Evolutionary conservation across 2,113 vertebrate genomes (phyloP).

Genomic region (Nicator chloris): DNA sequence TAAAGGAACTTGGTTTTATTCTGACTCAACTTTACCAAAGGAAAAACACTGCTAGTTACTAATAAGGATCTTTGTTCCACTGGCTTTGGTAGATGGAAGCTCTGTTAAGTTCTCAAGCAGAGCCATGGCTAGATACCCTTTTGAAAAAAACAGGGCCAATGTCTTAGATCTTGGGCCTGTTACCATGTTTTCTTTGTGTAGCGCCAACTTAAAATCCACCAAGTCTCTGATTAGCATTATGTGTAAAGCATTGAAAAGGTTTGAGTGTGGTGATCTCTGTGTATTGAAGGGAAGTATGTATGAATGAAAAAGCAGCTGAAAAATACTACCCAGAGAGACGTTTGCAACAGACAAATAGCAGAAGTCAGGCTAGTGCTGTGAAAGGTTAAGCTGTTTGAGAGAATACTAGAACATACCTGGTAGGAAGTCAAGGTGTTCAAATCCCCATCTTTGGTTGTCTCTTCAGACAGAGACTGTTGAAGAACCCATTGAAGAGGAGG

Average conservation of each 20-base stretch:
- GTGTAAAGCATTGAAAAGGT: background rate
- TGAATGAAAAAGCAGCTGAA: background rate
- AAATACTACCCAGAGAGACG: background rate
- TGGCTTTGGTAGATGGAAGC: background rate
- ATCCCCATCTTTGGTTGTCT: background rate
- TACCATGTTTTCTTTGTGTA: background rate
- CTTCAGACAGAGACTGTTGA: constrained; percentile 94
- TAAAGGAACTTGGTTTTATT: background rate
- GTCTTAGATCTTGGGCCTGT: background rate
- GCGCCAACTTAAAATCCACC: background rate
- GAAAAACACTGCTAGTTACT: background rate
- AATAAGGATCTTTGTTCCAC: background rate
- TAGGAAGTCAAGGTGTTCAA: background rate
- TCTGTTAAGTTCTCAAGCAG: background rate
- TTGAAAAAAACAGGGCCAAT: background rate
- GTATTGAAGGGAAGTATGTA: background rate
- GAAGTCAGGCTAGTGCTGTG: background rate
- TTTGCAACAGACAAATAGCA: background rate
- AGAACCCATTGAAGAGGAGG: constrained; percentile 92
- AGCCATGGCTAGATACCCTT: background rate
- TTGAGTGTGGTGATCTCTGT: background rate
- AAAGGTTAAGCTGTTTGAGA: background rate
- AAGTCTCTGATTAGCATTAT: background rate
- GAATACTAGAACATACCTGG: background rate
- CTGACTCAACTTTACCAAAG: background rate